phyloP scores from a whole-genome alignment of 2,113 vertebrate genomes.

The Silurus asotus region DNA sequence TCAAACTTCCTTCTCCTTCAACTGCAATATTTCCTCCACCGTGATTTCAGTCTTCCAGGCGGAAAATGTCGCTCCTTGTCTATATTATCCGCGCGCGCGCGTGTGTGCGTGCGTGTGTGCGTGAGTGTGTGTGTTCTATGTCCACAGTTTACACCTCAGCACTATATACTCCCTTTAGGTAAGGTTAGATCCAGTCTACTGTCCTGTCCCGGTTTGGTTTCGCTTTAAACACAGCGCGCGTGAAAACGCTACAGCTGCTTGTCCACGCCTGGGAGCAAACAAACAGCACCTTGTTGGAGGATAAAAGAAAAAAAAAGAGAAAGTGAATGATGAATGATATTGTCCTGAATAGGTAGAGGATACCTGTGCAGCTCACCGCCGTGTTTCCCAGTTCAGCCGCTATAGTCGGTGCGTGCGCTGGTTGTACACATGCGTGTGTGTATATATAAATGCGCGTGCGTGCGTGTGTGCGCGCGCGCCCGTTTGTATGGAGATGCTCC shows the following conservation, averaged over 20 bases:
- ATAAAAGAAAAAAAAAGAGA: no score
- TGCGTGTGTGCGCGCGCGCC: neutral
- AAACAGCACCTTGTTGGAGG: neutral
- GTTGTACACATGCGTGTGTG: neutral
- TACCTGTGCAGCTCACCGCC: neutral
- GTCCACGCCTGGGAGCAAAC: constrained; percentile 34
- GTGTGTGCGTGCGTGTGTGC: neutral
- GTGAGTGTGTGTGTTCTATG: neutral
- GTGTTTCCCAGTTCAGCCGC: neutral
- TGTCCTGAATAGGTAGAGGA: neutral
- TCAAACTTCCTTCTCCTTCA: constrained; percentile 20
- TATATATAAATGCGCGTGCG: neutral
- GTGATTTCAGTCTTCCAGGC: neutral
- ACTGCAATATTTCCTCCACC: constrained; percentile 12
- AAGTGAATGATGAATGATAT: neutral
- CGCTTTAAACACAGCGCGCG: neutral
- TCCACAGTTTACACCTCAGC: neutral
- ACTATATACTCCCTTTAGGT: neutral
- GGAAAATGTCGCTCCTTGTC: neutral
- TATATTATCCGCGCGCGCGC: neutral
- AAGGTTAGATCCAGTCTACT: neutral
- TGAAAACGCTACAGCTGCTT: neutral
- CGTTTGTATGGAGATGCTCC: neutral
- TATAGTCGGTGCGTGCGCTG: neutral
- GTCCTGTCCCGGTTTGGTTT: neutral